A percentile compares a stretch with the other conserved stretches of the same genome.
These are phyloP conservation scores for Lycia hirtaria DNA, from an alignment of 2,888 invertebrate genomes.

Conservation along the genomic window DNA sequence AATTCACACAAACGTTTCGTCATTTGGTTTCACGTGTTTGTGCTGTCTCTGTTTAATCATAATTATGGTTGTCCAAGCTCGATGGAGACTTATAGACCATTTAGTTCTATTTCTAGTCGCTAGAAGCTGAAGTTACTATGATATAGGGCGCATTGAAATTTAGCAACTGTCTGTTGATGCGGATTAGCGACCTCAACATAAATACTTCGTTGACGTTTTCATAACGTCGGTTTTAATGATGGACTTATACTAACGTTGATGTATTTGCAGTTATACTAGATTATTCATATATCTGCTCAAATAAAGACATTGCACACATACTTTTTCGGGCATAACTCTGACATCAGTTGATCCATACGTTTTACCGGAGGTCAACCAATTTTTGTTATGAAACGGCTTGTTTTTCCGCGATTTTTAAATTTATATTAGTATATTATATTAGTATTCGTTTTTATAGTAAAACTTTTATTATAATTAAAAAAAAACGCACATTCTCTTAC, in stretches of 20 bases:
- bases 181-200: slow-evolving; percentile 44
- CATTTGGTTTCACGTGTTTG: slow-evolving; percentile 38
- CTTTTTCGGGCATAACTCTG: too few species aligned
- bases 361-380: too few species aligned
- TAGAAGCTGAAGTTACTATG: slow-evolving; percentile 68
- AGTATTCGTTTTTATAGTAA: too few species aligned
- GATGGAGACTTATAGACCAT: slow-evolving; percentile 50
- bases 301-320: too few species aligned
- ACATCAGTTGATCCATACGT: too few species aligned
- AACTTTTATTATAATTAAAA: too few species aligned
- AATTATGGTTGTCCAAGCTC: slow-evolving; percentile 45
- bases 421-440: too few species aligned
- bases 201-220: slow-evolving; percentile 64
- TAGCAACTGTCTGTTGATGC: slow-evolving; percentile 80
- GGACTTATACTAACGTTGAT: not conserved
- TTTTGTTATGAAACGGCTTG: too few species aligned
- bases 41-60: slow-evolving; percentile 50
- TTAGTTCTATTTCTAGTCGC: slow-evolving; percentile 60
- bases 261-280: too few species aligned
- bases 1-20: slow-evolving; percentile 39
- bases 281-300: not conserved
- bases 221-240: slow-evolving; percentile 39
- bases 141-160: slow-evolving; percentile 83
- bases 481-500: too few species aligned
- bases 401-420: too few species aligned